Conservation (phyloP, 2,888 invertebrate genomes). For the Alviniconcha strummeri region DNA sequence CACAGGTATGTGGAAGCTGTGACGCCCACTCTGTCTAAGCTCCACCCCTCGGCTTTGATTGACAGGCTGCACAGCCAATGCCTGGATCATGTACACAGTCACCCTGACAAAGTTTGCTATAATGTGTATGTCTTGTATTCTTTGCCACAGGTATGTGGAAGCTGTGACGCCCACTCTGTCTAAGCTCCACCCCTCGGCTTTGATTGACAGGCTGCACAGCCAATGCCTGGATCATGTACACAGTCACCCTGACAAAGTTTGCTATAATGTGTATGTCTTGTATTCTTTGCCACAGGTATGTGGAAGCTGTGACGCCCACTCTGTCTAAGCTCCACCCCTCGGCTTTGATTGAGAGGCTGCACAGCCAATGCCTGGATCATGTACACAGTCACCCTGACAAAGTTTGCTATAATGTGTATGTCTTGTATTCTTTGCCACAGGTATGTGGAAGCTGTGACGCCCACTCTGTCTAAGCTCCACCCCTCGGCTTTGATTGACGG, state of each 20-base stretch:
- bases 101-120: too few species aligned
- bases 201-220: slow-evolving; percentile 91
- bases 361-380: slow-evolving; percentile 88
- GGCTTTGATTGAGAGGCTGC: slow-evolving; percentile 92
- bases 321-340: slow-evolving; percentile 89
- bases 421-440: slow-evolving; percentile 69
- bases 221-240: slow-evolving; percentile 84
- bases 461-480: slow-evolving; percentile 89
- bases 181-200: slow-evolving; percentile 89
- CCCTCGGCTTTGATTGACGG: slow-evolving; percentile 93
- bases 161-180: slow-evolving; percentile 90
- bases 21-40: slow-evolving; percentile 87
- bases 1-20: slow-evolving; percentile 88
- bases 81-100: slow-evolving; percentile 78
- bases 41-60: slow-evolving; percentile 92
- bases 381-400: too few species aligned
- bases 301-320: slow-evolving; percentile 92
- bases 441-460: slow-evolving; percentile 91
- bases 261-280: too few species aligned
- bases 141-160: slow-evolving; percentile 83
- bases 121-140: too few species aligned
- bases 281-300: slow-evolving; percentile 77
- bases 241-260: too few species aligned
- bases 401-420: too few species aligned
- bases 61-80: slow-evolving; percentile 92